These are phyloP conservation scores for Zelostemma sp. DNA, from an alignment of 1,140 invertebrate genomes.

Conservation along the genomic window DNA sequence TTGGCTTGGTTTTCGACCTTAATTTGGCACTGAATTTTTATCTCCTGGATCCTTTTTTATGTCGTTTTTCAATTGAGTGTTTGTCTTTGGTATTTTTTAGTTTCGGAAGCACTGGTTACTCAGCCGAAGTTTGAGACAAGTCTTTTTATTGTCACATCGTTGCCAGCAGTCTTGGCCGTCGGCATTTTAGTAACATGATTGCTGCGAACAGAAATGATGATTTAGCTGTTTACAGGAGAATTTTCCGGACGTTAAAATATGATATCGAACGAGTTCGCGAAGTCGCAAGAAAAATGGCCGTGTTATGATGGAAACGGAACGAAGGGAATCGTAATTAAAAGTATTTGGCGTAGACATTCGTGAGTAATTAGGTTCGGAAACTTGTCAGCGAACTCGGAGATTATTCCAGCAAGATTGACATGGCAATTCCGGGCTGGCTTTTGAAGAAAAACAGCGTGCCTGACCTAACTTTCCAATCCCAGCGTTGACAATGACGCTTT, in stretches of 20 bases:
- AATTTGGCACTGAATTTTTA: slow-evolving; percentile 51
- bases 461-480: slow-evolving; percentile 5
- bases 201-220: slow-evolving; percentile 53
- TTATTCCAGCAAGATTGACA: slow-evolving; percentile 25
- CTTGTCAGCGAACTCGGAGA: slow-evolving; percentile 18
- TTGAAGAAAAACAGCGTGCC: background rate
- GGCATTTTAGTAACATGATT: slow-evolving; percentile 60
- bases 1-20: slow-evolving; percentile 48
- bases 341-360: slow-evolving; percentile 14
- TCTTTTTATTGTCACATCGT: slow-evolving; percentile 71
- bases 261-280: too few species aligned
- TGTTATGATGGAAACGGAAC: background rate
- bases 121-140: slow-evolving; percentile 52
- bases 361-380: slow-evolving; percentile 19
- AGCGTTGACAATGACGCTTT: slow-evolving; percentile 28
- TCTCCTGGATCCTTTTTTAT: slow-evolving; percentile 18
- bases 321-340: slow-evolving; percentile 17
- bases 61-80: slow-evolving; percentile 31
- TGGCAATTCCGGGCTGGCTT: slow-evolving; percentile 13
- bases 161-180: slow-evolving; percentile 52
- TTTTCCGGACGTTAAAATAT: background rate
- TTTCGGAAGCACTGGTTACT: slow-evolving; percentile 66
- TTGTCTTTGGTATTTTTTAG: slow-evolving; percentile 20
- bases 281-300: too few species aligned
- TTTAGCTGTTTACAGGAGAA: background rate